Conservation (phyloP, 2,113 vertebrate species). For the Cyprinodon tularosa region DNA sequence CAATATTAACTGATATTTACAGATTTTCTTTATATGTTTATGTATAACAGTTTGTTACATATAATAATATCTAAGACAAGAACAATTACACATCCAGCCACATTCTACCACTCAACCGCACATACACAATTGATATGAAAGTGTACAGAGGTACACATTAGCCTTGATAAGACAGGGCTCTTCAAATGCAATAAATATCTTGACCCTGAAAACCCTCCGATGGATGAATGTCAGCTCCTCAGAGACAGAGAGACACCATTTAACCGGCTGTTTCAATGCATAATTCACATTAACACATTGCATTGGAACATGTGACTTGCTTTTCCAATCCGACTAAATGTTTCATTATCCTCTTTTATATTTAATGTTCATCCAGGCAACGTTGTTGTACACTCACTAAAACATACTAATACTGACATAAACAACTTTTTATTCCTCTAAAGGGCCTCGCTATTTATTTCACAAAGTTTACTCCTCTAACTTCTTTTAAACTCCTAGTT, state of each 20-base stretch:
- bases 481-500: neutral
- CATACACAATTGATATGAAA: slow-evolving; percentile 12
- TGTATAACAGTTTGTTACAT: slow-evolving; percentile 14
- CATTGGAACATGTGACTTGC: slow-evolving; percentile 50
- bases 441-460: slow-evolving; percentile 7
- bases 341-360: slow-evolving; percentile 69
- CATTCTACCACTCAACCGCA: neutral
- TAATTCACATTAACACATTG: slow-evolving; percentile 71
- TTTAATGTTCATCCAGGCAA: slow-evolving; percentile 63
- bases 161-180: slow-evolving; percentile 25
- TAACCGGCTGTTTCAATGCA: slow-evolving; percentile 63
- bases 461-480: neutral
- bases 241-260: slow-evolving; percentile 55
- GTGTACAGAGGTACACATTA: slow-evolving; percentile 17
- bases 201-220: slow-evolving; percentile 49
- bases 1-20: slow-evolving; percentile 46
- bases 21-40: slow-evolving; percentile 27
- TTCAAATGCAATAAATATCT: slow-evolving; percentile 51
- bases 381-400: slow-evolving; percentile 25
- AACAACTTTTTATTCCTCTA: slow-evolving; percentile 2
- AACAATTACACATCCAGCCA: neutral
- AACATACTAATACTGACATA: neutral
- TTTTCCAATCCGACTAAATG: slow-evolving; percentile 65
- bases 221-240: slow-evolving; percentile 47
- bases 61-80: slow-evolving; percentile 14